Conservation (phyloP, 2,113 vertebrate genomes). For the Proteles cristata region DNA sequence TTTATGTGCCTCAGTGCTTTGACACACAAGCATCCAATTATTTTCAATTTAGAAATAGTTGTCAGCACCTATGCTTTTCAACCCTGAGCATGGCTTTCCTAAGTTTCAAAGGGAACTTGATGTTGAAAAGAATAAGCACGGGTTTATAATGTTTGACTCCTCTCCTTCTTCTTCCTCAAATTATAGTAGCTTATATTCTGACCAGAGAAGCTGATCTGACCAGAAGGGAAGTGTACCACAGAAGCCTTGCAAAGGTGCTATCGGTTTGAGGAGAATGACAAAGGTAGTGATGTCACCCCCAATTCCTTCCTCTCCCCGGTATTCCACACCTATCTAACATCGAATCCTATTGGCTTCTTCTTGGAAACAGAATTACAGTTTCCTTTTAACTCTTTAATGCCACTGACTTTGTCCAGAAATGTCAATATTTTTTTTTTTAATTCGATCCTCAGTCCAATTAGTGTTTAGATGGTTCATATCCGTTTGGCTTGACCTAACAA, state of each 20-base stretch:
- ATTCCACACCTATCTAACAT: background rate
- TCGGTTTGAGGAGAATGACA: background rate
- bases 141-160: slow-evolving; percentile 76
- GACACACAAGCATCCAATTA: slow-evolving; percentile 85
- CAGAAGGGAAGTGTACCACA: background rate
- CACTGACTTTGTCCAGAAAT: background rate
- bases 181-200: slow-evolving; percentile 69
- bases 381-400: background rate
- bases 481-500: background rate
- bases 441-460: background rate
- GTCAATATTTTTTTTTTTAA: background rate
- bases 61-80: slow-evolving; percentile 83
- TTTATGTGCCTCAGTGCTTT: slow-evolving; percentile 81
- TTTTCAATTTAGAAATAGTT: slow-evolving; percentile 83
- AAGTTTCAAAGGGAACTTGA: slow-evolving; percentile 82
- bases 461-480: background rate
- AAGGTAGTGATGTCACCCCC: background rate
- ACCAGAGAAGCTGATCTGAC: background rate
- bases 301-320: background rate
- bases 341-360: background rate
- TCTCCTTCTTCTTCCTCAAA: slow-evolving; percentile 65
- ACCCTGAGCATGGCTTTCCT: slow-evolving; percentile 70
- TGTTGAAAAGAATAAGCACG: slow-evolving; percentile 79
- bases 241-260: background rate
- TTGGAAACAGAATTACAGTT: background rate